Percentiles rank a stretch among this genome's conserved stretches.
phyloP scores from a whole-genome alignment of 2,888 invertebrate genomes.

The Papilio demoleus region DNA sequence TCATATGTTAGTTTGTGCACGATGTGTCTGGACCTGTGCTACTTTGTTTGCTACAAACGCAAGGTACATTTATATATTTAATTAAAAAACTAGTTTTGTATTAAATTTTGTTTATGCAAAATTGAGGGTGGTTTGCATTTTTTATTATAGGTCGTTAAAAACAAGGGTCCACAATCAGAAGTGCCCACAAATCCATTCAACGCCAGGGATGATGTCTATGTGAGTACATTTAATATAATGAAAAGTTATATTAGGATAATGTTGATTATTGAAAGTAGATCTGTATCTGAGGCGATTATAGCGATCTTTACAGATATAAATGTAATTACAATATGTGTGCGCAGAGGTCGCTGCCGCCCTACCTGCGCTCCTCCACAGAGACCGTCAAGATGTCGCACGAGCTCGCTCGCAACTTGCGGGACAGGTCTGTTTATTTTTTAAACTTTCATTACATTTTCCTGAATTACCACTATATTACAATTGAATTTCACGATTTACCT shows the following conservation, averaged over 20 bases:
- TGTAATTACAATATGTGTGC: background rate
- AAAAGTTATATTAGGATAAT: background rate
- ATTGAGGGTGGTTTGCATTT: too few species aligned
- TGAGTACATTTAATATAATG: constrained; percentile 52
- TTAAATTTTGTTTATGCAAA: too few species aligned
- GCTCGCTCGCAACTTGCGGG: constrained; percentile 58
- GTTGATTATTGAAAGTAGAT: background rate
- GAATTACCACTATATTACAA: background rate
- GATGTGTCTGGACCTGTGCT: constrained; percentile 24
- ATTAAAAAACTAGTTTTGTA: background rate
- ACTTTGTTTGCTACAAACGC: constrained; percentile 5
- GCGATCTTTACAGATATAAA: background rate
- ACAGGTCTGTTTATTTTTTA: constrained; percentile 56
- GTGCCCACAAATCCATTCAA: constrained; percentile 58
- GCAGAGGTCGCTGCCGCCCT: constrained; percentile 72
- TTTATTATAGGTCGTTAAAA: constrained; percentile 69
- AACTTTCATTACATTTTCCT: background rate
- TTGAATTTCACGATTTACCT: background rate
- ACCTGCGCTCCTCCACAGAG: constrained; percentile 72
- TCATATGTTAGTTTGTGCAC: background rate
- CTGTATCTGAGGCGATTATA: background rate
- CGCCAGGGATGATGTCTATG: constrained; percentile 68
- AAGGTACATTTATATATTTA: background rate
- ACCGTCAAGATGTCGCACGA: constrained; percentile 72
- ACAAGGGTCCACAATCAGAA: constrained; percentile 68